Evolutionary conservation across 2,113 vertebrate genomes (phyloP).

Genomic region (Pterophyllum scalare): DNA sequence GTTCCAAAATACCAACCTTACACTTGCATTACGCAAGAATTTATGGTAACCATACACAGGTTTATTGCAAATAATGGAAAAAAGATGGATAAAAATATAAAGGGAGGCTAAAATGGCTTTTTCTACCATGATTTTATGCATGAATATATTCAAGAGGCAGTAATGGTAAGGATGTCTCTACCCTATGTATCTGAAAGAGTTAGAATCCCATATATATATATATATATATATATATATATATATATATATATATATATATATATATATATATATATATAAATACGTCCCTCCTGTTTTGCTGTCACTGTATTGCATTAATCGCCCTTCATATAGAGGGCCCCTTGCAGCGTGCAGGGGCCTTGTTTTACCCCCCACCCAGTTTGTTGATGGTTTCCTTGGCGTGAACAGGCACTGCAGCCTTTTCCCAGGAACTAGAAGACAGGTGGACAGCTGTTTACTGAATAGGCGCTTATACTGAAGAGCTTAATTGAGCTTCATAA

Average conservation of each 20-base stretch:
- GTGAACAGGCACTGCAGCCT: slow-evolving; percentile 74
- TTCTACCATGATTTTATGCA: rapidly evolving
- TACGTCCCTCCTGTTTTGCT: slow-evolving; percentile 14
- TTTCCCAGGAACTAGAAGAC: slow-evolving; percentile 79
- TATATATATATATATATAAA: not conserved
- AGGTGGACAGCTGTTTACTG: slow-evolving; percentile 81
- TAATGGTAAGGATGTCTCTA: not conserved
- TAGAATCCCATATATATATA: not conserved
- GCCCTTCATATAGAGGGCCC: slow-evolving; percentile 46
- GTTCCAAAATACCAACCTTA: not conserved
- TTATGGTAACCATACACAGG: not conserved
- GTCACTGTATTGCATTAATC: slow-evolving; percentile 39
- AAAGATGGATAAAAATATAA: not conserved
- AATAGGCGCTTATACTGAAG: slow-evolving; percentile 75
- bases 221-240: too few species aligned
- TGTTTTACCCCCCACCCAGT: slow-evolving; percentile 18
- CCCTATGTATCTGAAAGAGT: not conserved
- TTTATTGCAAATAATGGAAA: not conserved
- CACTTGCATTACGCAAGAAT: not conserved
- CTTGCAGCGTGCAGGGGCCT: slow-evolving; percentile 42
- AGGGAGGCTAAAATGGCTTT: rapidly evolving
- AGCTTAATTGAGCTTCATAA: slow-evolving; percentile 81
- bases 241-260: too few species aligned
- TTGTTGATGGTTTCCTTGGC: slow-evolving; percentile 61
- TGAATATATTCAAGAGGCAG: not conserved